Base-by-base conservation (phyloP, 2,888 invertebrate species). In the Acholoe squamosa region DNA sequence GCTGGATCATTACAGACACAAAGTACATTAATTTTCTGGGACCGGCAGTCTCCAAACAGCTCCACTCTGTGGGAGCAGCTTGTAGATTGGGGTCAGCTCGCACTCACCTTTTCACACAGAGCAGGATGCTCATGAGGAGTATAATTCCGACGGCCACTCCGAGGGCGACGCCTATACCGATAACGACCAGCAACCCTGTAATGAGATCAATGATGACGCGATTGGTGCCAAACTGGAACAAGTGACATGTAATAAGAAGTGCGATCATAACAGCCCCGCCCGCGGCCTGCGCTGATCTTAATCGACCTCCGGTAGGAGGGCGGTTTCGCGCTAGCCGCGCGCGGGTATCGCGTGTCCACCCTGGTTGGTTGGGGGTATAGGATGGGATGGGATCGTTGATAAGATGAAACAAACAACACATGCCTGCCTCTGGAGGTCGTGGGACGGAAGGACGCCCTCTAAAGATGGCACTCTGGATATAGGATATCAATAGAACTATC, bases 101-200 rank as follows among this genome's bases (percentile, higher is more conserved):
- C 67, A 89, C 89, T 89, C 77, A 89, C 89, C 89, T 71, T 89
- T 77, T 89, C 34, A 89, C 67, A 67, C 56, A 89, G 7, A 89
- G 56, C 51, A 89, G 89, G 77, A 89, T 89, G 77, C 89, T 89
- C 89, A 89, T 89, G n/a, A 89, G 89, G n/a, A 89, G 89, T 51
- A 89, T 71, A 22, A 89, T 89, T 71, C 89, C 89, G 71, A 89
- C 67, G 89, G 89, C 89, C 71, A 89, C 89, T 52, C 89, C 89
- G n/a, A 89, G 89, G 22, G 89, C 89, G 19, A 89, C 89, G 22
- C 89, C 89, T 19, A 89, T 89, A 10, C 89, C 89, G 33, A 89
- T 89, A 31, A 89, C 89, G 28, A 89, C 89, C 43, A 89, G 77
- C 34, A 89, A 19, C 22, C 89, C 89, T 89, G 77, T 51, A 71